These are phyloP conservation scores for Perizoma flavofasciatum DNA, from an alignment of 2,888 invertebrate species.

Conservation along the genomic window DNA sequence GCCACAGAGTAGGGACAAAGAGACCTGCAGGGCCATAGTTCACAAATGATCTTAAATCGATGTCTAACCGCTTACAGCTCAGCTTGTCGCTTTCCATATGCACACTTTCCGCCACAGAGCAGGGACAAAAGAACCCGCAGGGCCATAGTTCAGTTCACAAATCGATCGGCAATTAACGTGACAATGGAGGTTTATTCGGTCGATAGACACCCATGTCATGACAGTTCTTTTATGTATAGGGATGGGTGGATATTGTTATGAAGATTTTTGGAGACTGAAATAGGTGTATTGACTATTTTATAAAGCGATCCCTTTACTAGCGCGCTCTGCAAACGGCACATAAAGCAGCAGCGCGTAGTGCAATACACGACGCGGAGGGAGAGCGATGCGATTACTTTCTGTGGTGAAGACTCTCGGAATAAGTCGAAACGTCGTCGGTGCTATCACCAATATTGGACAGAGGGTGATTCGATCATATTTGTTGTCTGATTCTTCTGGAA, in stretches of 20 bases:
- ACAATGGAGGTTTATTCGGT: conserved; percentile 53
- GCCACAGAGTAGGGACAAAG: too few species aligned
- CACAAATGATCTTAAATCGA: conserved; percentile 42
- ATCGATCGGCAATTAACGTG: conserved; percentile 62
- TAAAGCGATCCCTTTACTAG: too few species aligned
- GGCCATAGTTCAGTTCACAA: conserved; percentile 59
- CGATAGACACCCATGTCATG: conserved; percentile 44
- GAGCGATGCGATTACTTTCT: too few species aligned
- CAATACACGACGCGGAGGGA: too few species aligned
- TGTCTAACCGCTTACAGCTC: background rate
- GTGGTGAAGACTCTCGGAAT: too few species aligned
- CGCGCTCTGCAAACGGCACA: too few species aligned
- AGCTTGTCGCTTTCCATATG: conserved; percentile 13
- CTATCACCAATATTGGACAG: too few species aligned
- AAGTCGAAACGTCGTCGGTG: too few species aligned
- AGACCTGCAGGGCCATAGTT: too few species aligned
- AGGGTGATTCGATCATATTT: too few species aligned
- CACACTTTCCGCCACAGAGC: background rate
- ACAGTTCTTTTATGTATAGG: conserved; percentile 16
- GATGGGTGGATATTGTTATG: conserved; percentile 15
- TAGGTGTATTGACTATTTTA: background rate
- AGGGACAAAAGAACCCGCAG: conserved; percentile 35
- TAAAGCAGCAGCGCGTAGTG: too few species aligned
- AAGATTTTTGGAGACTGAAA: conserved; percentile 9
- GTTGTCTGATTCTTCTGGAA: too few species aligned